These are phyloP conservation scores for Dreissena polymorpha DNA, from an alignment of 1,140 invertebrate genomes.

Conservation along the genomic window DNA sequence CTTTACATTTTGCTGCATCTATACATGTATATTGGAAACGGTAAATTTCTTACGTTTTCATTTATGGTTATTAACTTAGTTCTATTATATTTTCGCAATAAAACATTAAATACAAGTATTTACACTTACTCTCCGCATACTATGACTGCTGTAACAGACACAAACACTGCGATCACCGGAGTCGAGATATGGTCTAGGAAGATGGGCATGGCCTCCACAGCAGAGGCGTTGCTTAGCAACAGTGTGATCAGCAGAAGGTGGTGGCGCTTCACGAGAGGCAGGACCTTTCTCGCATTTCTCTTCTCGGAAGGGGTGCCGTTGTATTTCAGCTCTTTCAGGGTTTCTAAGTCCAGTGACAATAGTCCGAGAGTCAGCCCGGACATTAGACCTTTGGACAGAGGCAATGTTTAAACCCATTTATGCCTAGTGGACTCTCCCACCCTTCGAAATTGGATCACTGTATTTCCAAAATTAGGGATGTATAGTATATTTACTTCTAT, in stretches of 20 bases:
- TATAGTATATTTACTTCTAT: no score
- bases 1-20: no score
- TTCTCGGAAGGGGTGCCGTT: conserved; percentile 70
- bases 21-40: no score
- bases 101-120: no score
- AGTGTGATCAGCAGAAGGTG: conserved; percentile 77
- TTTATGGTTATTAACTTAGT: no score
- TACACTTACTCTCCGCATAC: conserved; percentile 79
- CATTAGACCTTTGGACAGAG: conserved; percentile 73
- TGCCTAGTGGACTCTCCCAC: no score
- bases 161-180: conserved; percentile 74
- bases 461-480: no score
- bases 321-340: conserved; percentile 71
- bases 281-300: conserved; percentile 73
- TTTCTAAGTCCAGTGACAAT: conserved; percentile 75
- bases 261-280: conserved; percentile 74
- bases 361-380: conserved; percentile 78
- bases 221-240: conserved; percentile 75
- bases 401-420: not conserved
- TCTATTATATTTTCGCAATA: no score
- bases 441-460: no score
- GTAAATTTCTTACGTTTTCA: no score
- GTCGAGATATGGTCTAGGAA: conserved; percentile 76
- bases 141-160: conserved; percentile 77
- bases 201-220: conserved; percentile 79